Percentiles rank a stretch among this genome's conserved stretches.
Conservation (phyloP, 2,113 vertebrate species). For the Corvus moneduloides region DNA sequence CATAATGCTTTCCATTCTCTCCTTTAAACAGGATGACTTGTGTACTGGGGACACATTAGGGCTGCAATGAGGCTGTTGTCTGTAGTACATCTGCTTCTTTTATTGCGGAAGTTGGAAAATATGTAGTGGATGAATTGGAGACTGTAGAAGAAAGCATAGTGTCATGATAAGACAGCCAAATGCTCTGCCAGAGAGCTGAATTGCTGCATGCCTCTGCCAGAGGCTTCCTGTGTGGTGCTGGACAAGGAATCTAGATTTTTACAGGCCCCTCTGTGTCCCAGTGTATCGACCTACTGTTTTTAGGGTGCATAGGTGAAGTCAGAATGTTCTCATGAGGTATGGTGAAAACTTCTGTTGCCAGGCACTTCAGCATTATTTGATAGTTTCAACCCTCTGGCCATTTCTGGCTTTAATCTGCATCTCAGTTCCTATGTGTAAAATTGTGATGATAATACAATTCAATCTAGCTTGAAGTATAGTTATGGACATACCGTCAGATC, state of each 20-base stretch:
- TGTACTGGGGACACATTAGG: not conserved
- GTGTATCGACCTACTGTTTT: not conserved
- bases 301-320: not conserved
- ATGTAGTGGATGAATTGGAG: not conserved
- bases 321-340: not conserved
- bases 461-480: not conserved
- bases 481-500: not conserved
- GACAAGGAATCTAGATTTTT: not conserved
- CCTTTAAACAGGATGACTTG: not conserved
- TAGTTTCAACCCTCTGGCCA: not conserved
- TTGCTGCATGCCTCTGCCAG: not conserved
- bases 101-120: conserved; percentile 11
- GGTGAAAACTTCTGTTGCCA: not conserved
- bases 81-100: not conserved
- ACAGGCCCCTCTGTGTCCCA: not conserved
- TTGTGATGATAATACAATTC: not conserved
- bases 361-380: not conserved
- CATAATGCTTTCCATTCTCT: not conserved
- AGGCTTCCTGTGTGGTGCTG: not conserved
- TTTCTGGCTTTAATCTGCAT: not conserved
- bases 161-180: not conserved
- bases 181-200: not conserved
- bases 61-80: not conserved
- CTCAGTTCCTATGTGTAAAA: not conserved
- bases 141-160: not conserved